Percentiles rank a stretch among this genome's conserved stretches.
Conservation (phyloP, 2,888 invertebrate species). For the Labia minor region DNA sequence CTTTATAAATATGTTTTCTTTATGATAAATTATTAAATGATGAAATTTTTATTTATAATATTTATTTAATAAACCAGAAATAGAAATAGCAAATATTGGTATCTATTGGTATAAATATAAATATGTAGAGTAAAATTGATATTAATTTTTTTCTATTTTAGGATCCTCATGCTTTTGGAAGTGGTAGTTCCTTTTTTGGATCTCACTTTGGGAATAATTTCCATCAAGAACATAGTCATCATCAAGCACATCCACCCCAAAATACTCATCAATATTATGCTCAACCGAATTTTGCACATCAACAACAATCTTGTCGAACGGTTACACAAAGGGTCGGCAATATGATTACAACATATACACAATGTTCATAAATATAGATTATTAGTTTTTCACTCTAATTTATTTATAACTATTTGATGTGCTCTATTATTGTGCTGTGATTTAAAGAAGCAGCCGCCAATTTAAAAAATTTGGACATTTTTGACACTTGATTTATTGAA, state of each 20-base stretch:
- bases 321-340: constrained; percentile 33
- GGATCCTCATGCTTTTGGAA: constrained; percentile 23
- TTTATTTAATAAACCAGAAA: too few relatives aligned
- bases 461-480: too few relatives aligned
- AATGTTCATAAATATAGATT: constrained; percentile 28
- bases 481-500: too few relatives aligned
- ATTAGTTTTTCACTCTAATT: neutral
- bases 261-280: neutral
- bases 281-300: neutral
- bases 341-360: constrained; percentile 33
- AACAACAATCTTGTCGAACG: constrained; percentile 29
- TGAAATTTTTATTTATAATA: too few relatives aligned
- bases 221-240: neutral
- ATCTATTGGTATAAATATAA: too few relatives aligned
- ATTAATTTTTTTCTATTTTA: constrained; percentile 1
- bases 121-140: too few relatives aligned
- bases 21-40: too few relatives aligned
- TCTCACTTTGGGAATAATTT: constrained; percentile 24
- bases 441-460: too few relatives aligned
- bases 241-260: neutral
- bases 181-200: constrained; percentile 27
- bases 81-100: too few relatives aligned
- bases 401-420: too few relatives aligned
- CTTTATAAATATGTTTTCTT: too few relatives aligned
- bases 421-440: too few relatives aligned